These are phyloP conservation scores for Abrostola tripartita DNA, from an alignment of 2,888 invertebrate genomes.

Conservation along the genomic window DNA sequence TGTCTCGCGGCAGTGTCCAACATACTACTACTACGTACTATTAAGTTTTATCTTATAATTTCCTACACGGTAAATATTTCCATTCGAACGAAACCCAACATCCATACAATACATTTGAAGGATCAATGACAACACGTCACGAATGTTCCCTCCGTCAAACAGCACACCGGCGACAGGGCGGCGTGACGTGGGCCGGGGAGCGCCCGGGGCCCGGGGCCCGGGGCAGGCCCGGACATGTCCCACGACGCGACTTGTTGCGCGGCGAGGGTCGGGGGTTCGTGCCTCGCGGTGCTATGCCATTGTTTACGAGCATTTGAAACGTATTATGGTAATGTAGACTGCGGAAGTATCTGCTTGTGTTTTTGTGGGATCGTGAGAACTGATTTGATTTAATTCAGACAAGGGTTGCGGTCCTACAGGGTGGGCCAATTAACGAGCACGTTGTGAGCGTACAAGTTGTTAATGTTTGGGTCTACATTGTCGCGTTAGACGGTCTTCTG, in stretches of 20 bases:
- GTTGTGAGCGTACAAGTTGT: not conserved
- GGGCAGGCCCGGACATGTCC: slow-evolving; percentile 22
- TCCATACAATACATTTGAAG: not conserved
- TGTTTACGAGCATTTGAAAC: slow-evolving; percentile 28
- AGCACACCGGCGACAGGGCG: not conserved
- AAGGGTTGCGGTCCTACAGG: not conserved
- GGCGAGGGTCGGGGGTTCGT: not conserved
- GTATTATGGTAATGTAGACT: slow-evolving; percentile 41
- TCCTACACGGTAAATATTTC: too few relatives aligned
- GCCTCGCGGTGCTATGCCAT: not conserved
- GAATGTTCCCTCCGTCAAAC: not conserved
- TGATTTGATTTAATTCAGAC: slow-evolving; percentile 16
- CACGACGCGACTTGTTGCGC: slow-evolving; percentile 41
- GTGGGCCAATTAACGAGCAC: not conserved
- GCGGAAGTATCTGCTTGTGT: slow-evolving; percentile 5
- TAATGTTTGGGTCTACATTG: too few relatives aligned
- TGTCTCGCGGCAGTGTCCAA: too few relatives aligned
- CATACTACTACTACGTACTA: too few relatives aligned
- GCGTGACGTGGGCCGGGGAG: not conserved
- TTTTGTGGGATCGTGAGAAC: not conserved
- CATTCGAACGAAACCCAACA: too few relatives aligned
- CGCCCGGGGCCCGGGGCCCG: slow-evolving; percentile 18
- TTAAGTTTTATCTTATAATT: too few relatives aligned
- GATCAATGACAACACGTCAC: not conserved
- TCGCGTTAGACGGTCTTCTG: too few relatives aligned